Percentiles rank a stretch among this genome's conserved stretches.
phyloP scores from a whole-genome alignment of 2,113 vertebrate species.

The Azemiops feae region DNA sequence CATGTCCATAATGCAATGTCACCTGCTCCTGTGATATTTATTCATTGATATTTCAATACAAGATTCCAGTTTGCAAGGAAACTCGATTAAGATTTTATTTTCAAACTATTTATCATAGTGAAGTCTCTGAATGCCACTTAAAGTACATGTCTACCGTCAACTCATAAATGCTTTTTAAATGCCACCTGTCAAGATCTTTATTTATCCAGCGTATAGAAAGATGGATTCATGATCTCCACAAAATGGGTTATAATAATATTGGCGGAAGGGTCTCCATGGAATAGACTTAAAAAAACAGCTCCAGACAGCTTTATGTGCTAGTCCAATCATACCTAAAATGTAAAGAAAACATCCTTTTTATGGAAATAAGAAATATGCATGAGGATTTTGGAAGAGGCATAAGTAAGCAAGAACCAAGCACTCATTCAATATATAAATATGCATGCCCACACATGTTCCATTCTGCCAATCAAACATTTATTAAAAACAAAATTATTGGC shows the following conservation, averaged over 20 bases:
- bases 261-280: background rate
- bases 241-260: background rate
- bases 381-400: background rate
- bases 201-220: background rate
- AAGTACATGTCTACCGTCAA: background rate
- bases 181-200: background rate
- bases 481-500: background rate
- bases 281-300: background rate
- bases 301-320: background rate
- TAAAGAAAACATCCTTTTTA: background rate
- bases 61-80: slow-evolving; percentile 10
- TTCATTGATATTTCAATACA: slow-evolving; percentile 8
- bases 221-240: background rate
- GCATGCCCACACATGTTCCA: background rate
- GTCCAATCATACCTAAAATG: background rate
- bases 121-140: background rate
- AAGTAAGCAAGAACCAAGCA: background rate
- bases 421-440: background rate
- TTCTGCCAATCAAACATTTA: background rate
- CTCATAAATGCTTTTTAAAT: background rate
- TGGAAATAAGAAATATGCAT: background rate
- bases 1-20: slow-evolving; percentile 10
- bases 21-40: slow-evolving; percentile 16
- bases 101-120: slow-evolving; percentile 21
- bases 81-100: background rate